Conservation (phyloP, 2,888 invertebrate genomes). For the Elaeidobius kamerunicus region DNA sequence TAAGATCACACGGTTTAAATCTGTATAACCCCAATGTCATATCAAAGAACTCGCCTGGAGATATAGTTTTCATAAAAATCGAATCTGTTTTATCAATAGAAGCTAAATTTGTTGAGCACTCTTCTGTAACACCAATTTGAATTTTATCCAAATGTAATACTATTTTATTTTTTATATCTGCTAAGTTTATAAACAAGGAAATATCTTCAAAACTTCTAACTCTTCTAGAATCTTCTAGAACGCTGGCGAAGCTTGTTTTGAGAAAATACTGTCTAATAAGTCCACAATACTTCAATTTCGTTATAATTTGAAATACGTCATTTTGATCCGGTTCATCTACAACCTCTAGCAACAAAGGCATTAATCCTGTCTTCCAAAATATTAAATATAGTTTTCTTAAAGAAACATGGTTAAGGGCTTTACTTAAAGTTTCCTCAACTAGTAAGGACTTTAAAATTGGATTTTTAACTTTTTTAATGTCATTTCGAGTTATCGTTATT, state of each 20-base stretch:
- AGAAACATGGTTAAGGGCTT: slow-evolving; percentile 19
- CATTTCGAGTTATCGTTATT: background rate
- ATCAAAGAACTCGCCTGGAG: slow-evolving; percentile 32
- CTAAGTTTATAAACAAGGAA: slow-evolving; percentile 27
- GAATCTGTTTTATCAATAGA: slow-evolving; percentile 26
- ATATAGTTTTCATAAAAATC: slow-evolving; percentile 31
- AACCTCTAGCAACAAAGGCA: slow-evolving; percentile 29
- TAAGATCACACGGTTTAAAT: slow-evolving; percentile 8
- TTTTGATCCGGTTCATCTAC: slow-evolving; percentile 23
- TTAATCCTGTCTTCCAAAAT: slow-evolving; percentile 34
- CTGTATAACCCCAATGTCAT: slow-evolving; percentile 28
- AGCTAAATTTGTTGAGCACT: slow-evolving; percentile 19
- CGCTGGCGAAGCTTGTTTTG: slow-evolving; percentile 25
- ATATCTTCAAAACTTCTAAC: slow-evolving; percentile 17
- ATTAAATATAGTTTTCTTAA: slow-evolving; percentile 29
- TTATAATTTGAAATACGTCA: slow-evolving; percentile 31
- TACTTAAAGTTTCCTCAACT: slow-evolving; percentile 28
- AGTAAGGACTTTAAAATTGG: slow-evolving; percentile 28
- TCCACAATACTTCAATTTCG: slow-evolving; percentile 29
- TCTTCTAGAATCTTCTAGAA: slow-evolving; percentile 14
- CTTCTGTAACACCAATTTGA: slow-evolving; percentile 24
- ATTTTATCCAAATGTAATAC: slow-evolving; percentile 19
- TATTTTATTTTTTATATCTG: slow-evolving; percentile 28
- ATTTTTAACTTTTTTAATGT: slow-evolving; percentile 17
- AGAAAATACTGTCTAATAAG: slow-evolving; percentile 31